A percentile compares a stretch with the other conserved stretches of the same genome.
Evolutionary conservation across 2,113 vertebrate species (phyloP).

Genomic region (Trinectes maculatus): DNA sequence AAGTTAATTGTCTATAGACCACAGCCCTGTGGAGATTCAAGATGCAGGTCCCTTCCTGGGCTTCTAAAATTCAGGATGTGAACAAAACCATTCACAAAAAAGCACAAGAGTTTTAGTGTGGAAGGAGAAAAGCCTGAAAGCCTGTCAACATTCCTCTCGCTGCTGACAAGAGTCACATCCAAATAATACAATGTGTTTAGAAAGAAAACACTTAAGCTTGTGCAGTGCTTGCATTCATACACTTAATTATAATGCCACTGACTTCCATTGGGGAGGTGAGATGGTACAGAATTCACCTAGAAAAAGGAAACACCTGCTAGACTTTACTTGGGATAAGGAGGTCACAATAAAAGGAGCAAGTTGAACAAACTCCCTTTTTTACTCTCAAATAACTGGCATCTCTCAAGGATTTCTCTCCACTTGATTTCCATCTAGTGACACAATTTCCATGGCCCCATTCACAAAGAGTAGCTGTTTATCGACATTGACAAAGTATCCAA

Average conservation of each 20-base stretch:
- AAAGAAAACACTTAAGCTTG: slow-evolving; percentile 35
- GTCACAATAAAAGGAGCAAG: slow-evolving; percentile 41
- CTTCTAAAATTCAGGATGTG: slow-evolving; percentile 47
- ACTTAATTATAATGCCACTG: slow-evolving; percentile 61
- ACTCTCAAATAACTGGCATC: slow-evolving; percentile 53
- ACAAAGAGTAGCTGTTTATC: slow-evolving; percentile 47
- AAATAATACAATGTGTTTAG: slow-evolving; percentile 54
- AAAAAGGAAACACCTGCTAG: slow-evolving; percentile 79
- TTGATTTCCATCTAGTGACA: slow-evolving; percentile 60
- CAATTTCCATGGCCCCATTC: slow-evolving; percentile 33
- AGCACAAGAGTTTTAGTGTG: slow-evolving; percentile 50
- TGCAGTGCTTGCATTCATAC: slow-evolving; percentile 51
- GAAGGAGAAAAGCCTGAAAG: slow-evolving; percentile 47
- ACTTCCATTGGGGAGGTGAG: slow-evolving; percentile 42
- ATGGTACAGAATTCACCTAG: slow-evolving; percentile 42
- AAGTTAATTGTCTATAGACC: slow-evolving; percentile 12
- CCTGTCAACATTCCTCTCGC: slow-evolving; percentile 66
- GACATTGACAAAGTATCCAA: slow-evolving; percentile 60
- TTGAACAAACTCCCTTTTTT: slow-evolving; percentile 44
- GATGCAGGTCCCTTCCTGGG: slow-evolving; percentile 30
- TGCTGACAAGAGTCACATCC: slow-evolving; percentile 74
- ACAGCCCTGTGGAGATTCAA: slow-evolving; percentile 26
- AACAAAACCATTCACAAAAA: slow-evolving; percentile 49
- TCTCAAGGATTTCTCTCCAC: slow-evolving; percentile 52
- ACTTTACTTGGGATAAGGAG: slow-evolving; percentile 49